A percentile compares a stretch with the other conserved stretches of the same genome.
These are phyloP conservation scores for Ectemnius continuus DNA, from an alignment of 2,888 invertebrate genomes.

Conservation along the genomic window DNA sequence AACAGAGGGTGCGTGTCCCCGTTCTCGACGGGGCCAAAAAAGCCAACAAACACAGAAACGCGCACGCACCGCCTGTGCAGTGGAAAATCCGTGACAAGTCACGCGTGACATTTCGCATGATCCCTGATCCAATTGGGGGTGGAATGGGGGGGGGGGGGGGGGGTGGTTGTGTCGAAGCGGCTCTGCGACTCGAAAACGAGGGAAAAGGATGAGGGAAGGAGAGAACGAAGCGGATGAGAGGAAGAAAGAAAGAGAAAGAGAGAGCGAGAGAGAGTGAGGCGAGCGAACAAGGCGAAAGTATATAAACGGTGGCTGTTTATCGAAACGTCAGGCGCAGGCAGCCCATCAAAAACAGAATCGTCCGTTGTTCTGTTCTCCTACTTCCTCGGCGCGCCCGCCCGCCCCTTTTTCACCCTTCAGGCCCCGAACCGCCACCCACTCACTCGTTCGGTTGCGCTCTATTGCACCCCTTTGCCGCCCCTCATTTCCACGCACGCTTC, in stretches of 20 bases:
- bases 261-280: conserved; percentile 29
- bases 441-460: too few relatives aligned
- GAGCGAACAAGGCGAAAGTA: conserved; percentile 52
- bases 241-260: conserved; percentile 10
- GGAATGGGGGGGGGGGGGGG: too few relatives aligned
- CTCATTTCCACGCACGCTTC: conserved; percentile 56
- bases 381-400: conserved; percentile 18
- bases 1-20: conserved; percentile 6
- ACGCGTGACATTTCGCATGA: conserved; percentile 51
- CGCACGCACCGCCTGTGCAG: not conserved
- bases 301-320: conserved; percentile 68
- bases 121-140: conserved; percentile 13
- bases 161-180: too few relatives aligned
- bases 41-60: conserved; percentile 1
- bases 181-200: too few relatives aligned
- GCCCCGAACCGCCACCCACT: too few relatives aligned
- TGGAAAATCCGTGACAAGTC: conserved; percentile 53
- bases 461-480: conserved; percentile 4
- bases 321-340: conserved; percentile 73
- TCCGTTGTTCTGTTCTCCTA: conserved; percentile 30
- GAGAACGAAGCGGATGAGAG: conserved; percentile 38
- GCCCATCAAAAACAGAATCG: conserved; percentile 66
- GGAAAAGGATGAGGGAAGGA: conserved; percentile 4
- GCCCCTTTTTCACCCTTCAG: conserved; percentile 18
- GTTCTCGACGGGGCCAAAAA: not conserved